Conservation (phyloP, 2,113 vertebrate species). For the Synodontis membranacea region DNA sequence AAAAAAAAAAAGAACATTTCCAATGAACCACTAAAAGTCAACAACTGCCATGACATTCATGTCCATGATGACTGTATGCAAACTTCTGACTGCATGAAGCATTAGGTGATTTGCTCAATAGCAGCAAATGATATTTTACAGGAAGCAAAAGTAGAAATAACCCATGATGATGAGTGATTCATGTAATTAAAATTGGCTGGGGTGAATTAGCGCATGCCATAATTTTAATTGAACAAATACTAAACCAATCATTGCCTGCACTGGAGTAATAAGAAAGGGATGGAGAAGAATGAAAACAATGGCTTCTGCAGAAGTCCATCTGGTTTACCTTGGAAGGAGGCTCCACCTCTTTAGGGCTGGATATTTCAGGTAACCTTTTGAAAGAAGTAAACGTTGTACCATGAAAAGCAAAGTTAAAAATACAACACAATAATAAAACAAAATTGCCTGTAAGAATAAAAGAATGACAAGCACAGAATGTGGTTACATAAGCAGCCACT, state of each 20-base stretch:
- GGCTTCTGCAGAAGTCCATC: not conserved
- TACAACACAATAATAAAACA: not conserved
- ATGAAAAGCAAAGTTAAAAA: not conserved
- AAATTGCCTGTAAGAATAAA: not conserved
- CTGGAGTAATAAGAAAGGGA: not conserved
- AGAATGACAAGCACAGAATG: not conserved
- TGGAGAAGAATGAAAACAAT: not conserved
- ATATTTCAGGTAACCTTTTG: slow-evolving; percentile 83
- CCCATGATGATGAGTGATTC: too few relatives aligned
- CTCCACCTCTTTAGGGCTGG: slow-evolving; percentile 70
- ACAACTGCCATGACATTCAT: too few relatives aligned
- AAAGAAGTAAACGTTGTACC: slow-evolving; percentile 23
- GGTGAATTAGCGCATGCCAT: not conserved
- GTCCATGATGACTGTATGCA: too few relatives aligned
- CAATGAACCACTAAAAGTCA: too few relatives aligned
- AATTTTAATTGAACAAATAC: not conserved
- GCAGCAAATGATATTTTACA: not conserved
- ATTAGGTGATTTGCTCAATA: not conserved
- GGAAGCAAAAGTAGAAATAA: not conserved
- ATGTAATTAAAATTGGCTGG: not conserved
- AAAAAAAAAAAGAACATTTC: too few relatives aligned
- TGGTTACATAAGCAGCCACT: not conserved
- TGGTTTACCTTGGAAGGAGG: slow-evolving; percentile 85
- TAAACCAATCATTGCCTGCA: not conserved
- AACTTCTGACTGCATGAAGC: too few relatives aligned